phyloP scores from a whole-genome alignment of 2,797 vertebrate genomes.

The Poliocrania exsul region DNA sequence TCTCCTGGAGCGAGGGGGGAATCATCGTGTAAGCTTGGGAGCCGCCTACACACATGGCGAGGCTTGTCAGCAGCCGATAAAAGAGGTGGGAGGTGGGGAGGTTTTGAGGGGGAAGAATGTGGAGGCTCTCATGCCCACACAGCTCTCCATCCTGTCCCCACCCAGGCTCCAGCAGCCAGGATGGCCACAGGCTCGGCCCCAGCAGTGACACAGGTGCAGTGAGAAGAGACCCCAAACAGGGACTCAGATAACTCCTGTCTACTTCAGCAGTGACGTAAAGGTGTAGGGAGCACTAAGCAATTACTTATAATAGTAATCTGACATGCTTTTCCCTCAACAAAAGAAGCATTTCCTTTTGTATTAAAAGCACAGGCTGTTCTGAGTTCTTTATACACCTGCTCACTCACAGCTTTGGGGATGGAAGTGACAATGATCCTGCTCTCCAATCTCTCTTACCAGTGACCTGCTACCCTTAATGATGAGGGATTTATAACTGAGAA shows the following conservation, averaged over 20 bases:
- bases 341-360: constrained; percentile 33
- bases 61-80: constrained; percentile 48
- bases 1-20: background rate
- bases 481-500: constrained; percentile 15
- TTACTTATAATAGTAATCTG: constrained; percentile 13
- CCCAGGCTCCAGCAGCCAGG: background rate
- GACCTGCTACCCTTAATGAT: background rate
- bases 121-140: background rate
- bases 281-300: background rate
- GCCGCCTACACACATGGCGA: constrained; percentile 38
- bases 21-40: constrained; percentile 36
- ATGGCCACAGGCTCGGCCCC: fast-evolving
- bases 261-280: background rate
- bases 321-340: background rate
- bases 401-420: background rate
- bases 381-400: background rate
- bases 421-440: background rate
- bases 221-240: background rate
- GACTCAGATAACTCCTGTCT: background rate
- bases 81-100: constrained; percentile 55
- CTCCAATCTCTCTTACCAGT: background rate
- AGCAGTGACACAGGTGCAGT: fast-evolving
- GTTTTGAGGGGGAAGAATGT: background rate
- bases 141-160: background rate
- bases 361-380: constrained; percentile 27